Base-by-base conservation (phyloP, 2,113 vertebrate species). In the Brevimyrus niger region DNA sequence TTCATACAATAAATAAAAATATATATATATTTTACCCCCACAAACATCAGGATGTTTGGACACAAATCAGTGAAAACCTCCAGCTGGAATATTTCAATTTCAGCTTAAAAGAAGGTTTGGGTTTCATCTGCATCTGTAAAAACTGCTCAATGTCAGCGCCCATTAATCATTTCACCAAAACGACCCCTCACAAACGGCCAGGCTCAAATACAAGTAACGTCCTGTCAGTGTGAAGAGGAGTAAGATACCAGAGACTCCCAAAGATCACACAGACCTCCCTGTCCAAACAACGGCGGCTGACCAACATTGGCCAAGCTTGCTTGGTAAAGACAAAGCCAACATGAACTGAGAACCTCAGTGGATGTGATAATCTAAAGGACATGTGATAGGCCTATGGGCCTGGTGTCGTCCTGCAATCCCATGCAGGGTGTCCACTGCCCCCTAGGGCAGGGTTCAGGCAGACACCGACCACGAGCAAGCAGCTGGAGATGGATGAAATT, bases 1-100 rank as follows among this genome's bases (percentile, higher is more conserved):
- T 91, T 91, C 58, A 89, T 50, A 90, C 69, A 91, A 83, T 90
- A 83, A 90, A 90, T 91, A 89, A 89, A 92, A 91, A 92, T n/a
- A n/a, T n/a, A 90, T 88, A 92, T 2, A 5, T 90, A 80, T 88
- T 91, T 91, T 1, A 89, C 46, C 88, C 90, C 89, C 47, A 23
- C 31, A 89, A 91, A 73, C 35, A 0, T 11, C 90, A 87, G 93
- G 93, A 92, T 91, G 69, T 4, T 85, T 89, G 88, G 89, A 87
- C 9, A 3, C 80, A 35, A 46, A 61, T 90, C 31, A 84, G 42
- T 87, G 87, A 48, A 90, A 87, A 91, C 58, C 9, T 87, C 46
- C 35, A 31, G 27, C 15, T 38, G 69, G 9, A 35, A 53, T 80
- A 88, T 10, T 76, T 80, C 69, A 80, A 38, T 88, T 35, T 69